These are phyloP conservation scores for Antheraea pernyi DNA, from an alignment of 1,140 invertebrate genomes.

Conservation along the genomic window DNA sequence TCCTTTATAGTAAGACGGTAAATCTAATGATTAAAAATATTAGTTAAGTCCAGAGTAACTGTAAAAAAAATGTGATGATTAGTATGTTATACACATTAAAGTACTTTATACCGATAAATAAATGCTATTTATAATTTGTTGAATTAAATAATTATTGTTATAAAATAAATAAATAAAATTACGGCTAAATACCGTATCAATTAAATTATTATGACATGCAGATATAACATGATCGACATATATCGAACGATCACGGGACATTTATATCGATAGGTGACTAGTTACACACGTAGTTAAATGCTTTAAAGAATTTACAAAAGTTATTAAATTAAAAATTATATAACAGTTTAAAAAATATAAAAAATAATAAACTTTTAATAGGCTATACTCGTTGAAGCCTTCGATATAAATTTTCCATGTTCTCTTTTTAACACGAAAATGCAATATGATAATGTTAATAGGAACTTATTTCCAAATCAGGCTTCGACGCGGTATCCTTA, in stretches of 20 bases:
- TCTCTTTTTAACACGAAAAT: background rate
- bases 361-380: too few species aligned
- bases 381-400: background rate
- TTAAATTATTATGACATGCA: background rate
- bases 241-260: background rate
- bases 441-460: background rate
- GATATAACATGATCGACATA: background rate
- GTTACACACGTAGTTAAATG: background rate
- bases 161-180: constrained; percentile 22
- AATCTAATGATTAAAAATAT: constrained; percentile 38
- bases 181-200: background rate
- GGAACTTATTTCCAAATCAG: constrained; percentile 4
- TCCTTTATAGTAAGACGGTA: constrained; percentile 56
- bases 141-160: constrained; percentile 54
- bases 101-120: constrained; percentile 61
- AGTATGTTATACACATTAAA: background rate
- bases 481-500: constrained; percentile 29
- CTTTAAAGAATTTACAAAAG: background rate
- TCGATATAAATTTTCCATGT: background rate
- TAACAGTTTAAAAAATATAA: background rate
- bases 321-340: too few species aligned
- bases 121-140: constrained; percentile 69
- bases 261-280: background rate
- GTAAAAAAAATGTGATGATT: constrained; percentile 71
- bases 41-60: constrained; percentile 57